A percentile compares a stretch with the other conserved stretches of the same genome.
phyloP scores from a whole-genome alignment of 2,797 vertebrate genomes.

The Erpetoichthys calabaricus region DNA sequence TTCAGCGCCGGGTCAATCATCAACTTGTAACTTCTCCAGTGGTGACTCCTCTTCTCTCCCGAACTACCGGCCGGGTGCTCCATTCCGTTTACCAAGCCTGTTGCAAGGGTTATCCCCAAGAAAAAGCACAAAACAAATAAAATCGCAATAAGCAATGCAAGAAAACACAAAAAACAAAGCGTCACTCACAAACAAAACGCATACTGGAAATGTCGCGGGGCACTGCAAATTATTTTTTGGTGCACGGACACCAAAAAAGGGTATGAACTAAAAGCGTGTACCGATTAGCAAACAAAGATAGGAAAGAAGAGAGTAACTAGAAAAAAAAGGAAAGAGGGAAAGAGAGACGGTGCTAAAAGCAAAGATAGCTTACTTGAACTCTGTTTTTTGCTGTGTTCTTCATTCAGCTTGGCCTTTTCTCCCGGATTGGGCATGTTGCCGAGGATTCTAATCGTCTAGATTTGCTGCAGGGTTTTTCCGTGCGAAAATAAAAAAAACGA shows the following conservation, averaged over 20 bases:
- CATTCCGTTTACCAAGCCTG: constrained; percentile 96
- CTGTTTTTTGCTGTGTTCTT: constrained; percentile 88
- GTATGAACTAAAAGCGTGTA: constrained; percentile 28
- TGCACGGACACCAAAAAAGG: constrained; percentile 28
- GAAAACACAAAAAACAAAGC: not conserved
- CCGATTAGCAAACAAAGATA: constrained; percentile 46
- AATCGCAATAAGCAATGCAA: not conserved
- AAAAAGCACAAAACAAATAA: not conserved
- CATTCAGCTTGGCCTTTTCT: constrained; percentile 69
- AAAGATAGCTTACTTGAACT: constrained; percentile 78
- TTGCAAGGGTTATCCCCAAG: constrained; percentile 11
- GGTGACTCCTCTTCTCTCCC: constrained; percentile 91
- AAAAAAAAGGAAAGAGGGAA: constrained; percentile 42
- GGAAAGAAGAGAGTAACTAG: constrained; percentile 29
- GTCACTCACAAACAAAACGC: not conserved
- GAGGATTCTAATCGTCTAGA: constrained; percentile 43
- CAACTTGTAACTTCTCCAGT: constrained; percentile 99
- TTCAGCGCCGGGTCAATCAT: constrained; percentile 96
- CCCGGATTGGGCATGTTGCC: constrained; percentile 78
- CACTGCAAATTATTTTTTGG: constrained; percentile 11
- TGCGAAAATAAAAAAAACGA: constrained; percentile 49
- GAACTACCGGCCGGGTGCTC: constrained; percentile 82
- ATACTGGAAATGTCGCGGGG: no score
- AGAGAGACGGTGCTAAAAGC: constrained; percentile 36
- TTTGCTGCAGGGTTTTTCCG: constrained; percentile 34